A percentile compares a stretch with the other conserved stretches of the same genome.
These are phyloP conservation scores for Etia nguti DNA, from an alignment of 2,113 vertebrate genomes.

Conservation along the genomic window DNA sequence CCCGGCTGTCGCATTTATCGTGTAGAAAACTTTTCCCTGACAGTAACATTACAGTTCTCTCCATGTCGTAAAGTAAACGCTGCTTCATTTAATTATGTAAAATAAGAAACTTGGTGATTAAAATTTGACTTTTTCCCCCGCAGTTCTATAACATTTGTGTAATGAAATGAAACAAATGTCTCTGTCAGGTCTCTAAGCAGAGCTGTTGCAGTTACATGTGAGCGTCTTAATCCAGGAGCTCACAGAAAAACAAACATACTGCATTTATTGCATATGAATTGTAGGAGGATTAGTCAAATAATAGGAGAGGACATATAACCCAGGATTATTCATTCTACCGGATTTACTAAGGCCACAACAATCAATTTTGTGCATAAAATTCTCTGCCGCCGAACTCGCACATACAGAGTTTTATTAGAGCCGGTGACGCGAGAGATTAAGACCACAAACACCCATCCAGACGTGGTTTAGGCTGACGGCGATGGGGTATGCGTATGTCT, in stretches of 20 bases:
- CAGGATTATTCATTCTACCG: neutral
- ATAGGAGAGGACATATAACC: neutral
- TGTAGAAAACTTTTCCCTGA: neutral
- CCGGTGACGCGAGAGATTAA: neutral
- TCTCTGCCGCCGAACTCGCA: neutral
- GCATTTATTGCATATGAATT: neutral
- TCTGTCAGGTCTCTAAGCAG: neutral
- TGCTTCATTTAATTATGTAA: neutral
- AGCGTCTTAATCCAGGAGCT: neutral
- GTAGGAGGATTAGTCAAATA: neutral
- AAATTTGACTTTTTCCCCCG: fast-evolving
- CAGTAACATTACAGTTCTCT: neutral
- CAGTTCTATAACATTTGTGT: fast-evolving
- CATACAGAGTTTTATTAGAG: neutral
- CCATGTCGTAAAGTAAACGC: neutral
- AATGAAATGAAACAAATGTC: neutral
- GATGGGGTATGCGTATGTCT: neutral
- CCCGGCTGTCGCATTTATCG: neutral
- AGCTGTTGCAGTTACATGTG: neutral
- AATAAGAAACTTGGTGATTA: neutral
- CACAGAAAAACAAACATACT: neutral
- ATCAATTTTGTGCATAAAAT: neutral
- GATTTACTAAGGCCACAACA: neutral
- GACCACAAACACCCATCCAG: neutral
- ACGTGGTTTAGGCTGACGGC: neutral